A percentile compares a stretch with the other conserved stretches of the same genome.
Evolutionary conservation across 2,113 vertebrate species (phyloP).

Genomic region (Odocoileus hemionus): DNA sequence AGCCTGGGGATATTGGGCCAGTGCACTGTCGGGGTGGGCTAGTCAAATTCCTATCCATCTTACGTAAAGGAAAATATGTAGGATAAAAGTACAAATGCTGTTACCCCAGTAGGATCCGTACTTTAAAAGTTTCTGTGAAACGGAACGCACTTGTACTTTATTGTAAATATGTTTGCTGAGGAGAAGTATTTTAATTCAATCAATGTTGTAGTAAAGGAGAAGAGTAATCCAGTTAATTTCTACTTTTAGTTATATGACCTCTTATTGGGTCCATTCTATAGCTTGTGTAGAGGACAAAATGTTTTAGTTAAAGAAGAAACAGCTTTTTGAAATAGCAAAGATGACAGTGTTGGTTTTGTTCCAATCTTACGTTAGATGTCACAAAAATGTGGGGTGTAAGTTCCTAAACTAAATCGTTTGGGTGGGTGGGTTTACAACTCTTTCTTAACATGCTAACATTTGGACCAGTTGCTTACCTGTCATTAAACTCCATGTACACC

Average conservation of each 20-base stretch:
- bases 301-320: not conserved
- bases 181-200: not conserved
- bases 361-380: not conserved
- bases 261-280: not conserved
- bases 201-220: not conserved
- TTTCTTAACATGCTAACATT: not conserved
- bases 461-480: not conserved
- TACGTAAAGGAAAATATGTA: conserved; percentile 3
- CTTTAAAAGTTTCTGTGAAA: conserved; percentile 22
- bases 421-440: not conserved
- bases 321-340: not conserved
- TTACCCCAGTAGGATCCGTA: not conserved
- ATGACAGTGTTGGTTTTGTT: not conserved
- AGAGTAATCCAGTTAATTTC: not conserved
- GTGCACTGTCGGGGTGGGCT: not conserved
- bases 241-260: not conserved
- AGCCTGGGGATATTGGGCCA: not conserved
- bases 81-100: not conserved
- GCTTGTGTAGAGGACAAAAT: not conserved
- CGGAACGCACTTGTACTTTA: not conserved
- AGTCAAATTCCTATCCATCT: conserved; percentile 10
- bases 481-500: not conserved
- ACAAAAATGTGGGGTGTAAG: not conserved
- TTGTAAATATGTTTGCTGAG: not conserved
- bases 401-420: not conserved